Base-by-base conservation (phyloP, 2,113 vertebrate species). In the Apeltes quadracus region DNA sequence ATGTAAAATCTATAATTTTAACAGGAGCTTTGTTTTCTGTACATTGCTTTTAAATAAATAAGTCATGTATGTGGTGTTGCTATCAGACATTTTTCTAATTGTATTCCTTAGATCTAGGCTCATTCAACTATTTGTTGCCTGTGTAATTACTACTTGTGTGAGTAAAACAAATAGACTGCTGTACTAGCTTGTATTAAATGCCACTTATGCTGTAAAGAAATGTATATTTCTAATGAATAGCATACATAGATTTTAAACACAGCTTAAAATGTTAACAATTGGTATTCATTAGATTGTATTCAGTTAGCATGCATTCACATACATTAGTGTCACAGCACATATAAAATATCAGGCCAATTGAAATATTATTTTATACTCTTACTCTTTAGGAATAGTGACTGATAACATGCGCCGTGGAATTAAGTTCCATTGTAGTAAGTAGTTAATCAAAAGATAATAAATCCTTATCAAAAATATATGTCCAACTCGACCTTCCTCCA, bases 41-140 rank as follows among this genome's bases (percentile, higher is more conserved):
- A 76, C 14, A 39, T 72, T 71, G 68, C 84, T 89, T 89, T 86
- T 88, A 90, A 91, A 89, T 90, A 90, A 90, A 90, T 64, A 1
- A 56, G 25, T 71, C 39, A 46, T 72, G 27, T 72, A 36, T 80
- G 54, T 66, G 62, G 29, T 69, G 53, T 56, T 56, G 51, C 41
- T 72, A 14, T 65, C 5, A 61, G 16, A 11, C 23, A 4, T 43
- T 61, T 56, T 27, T 18, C 15, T 39, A 29, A 9, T 32, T 63
- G 5, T 10, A 48, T 41, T 72, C 38, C 8, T 12, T 16, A 25
- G 20, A 51, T 27, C 48, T 61, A 50, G 18, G 6, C 22, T 25
- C 0, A 23, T 66, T 61, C 23, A 7, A 61, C 69, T 32, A 32
- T 5, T 3, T 32, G 29, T 32, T 32, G 29, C 43, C 14, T 15